These are phyloP conservation scores for Drosophila triauraria DNA, from an alignment of 1,140 invertebrate species.

Conservation along the genomic window DNA sequence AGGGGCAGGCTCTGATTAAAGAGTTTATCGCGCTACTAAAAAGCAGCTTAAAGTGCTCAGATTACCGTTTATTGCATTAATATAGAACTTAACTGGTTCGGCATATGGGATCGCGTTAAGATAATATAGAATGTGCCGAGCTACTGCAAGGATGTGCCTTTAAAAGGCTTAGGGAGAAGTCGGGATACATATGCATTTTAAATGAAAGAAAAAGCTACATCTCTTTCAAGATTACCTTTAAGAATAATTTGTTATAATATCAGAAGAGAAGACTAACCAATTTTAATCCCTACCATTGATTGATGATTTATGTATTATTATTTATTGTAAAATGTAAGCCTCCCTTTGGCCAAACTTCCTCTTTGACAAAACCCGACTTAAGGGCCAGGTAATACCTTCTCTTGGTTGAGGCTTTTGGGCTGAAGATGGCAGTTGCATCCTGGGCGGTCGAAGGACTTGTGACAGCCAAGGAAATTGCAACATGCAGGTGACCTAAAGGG, in stretches of 20 bases:
- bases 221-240: too few relatives aligned
- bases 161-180: neutral
- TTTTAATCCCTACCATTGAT: too few relatives aligned
- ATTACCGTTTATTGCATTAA: constrained; percentile 33
- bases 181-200: neutral
- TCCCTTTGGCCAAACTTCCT: neutral
- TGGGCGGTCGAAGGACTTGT: constrained; percentile 61
- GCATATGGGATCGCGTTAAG: constrained; percentile 3
- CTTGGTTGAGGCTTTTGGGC: neutral
- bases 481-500: constrained; percentile 38
- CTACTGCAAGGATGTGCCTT: too few relatives aligned
- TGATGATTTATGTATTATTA: neutral
- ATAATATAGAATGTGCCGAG: neutral
- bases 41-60: constrained; percentile 23
- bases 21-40: constrained; percentile 33
- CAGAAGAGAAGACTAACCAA: too few relatives aligned
- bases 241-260: neutral
- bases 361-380: neutral
- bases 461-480: constrained; percentile 65
- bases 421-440: constrained; percentile 58
- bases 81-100: constrained; percentile 13
- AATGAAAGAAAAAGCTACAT: neutral
- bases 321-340: neutral
- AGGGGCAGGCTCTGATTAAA: constrained; percentile 35
- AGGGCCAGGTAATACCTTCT: constrained; percentile 1